Evolutionary conservation across 2,113 vertebrate species (phyloP).

Genomic region (Sander lucioperca): DNA sequence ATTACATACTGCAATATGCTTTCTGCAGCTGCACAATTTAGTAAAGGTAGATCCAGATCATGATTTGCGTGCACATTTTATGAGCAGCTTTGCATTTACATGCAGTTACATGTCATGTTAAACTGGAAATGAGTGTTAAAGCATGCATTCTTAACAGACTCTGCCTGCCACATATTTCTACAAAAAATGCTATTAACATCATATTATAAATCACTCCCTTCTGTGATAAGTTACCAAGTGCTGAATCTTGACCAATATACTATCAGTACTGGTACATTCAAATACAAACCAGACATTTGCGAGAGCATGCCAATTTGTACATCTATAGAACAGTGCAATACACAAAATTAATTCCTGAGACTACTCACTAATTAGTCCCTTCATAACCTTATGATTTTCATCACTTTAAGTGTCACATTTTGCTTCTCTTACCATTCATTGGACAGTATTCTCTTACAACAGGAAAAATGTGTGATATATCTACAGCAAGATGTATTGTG

Average conservation of each 20-base stretch:
- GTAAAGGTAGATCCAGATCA: constrained; percentile 56
- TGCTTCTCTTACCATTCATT: constrained; percentile 56
- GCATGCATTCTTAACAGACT: constrained; percentile 74
- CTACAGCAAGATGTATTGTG: constrained; percentile 69
- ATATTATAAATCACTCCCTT: constrained; percentile 71
- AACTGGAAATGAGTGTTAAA: constrained; percentile 54
- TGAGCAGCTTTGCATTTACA: constrained; percentile 76
- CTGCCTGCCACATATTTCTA: constrained; percentile 63
- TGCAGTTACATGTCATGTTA: constrained; percentile 75
- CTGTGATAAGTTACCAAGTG: constrained; percentile 82
- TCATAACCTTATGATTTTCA: constrained; percentile 68
- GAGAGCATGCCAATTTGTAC: constrained; percentile 75
- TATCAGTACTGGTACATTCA: constrained; percentile 83
- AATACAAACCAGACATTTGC: constrained; percentile 76
- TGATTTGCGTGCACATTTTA: constrained; percentile 66
- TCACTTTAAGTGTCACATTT: constrained; percentile 61
- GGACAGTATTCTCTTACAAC: constrained; percentile 59
- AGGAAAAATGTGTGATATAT: constrained; percentile 64
- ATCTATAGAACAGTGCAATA: constrained; percentile 83
- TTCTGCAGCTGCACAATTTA: constrained; percentile 71
- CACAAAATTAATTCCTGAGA: constrained; percentile 83
- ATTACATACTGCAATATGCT: constrained; percentile 59
- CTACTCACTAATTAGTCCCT: constrained; percentile 80
- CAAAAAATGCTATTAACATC: constrained; percentile 65
- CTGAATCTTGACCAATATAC: constrained; percentile 70